phyloP scores from a whole-genome alignment of 2,797 vertebrate genomes.

The Chrosomus eos region DNA sequence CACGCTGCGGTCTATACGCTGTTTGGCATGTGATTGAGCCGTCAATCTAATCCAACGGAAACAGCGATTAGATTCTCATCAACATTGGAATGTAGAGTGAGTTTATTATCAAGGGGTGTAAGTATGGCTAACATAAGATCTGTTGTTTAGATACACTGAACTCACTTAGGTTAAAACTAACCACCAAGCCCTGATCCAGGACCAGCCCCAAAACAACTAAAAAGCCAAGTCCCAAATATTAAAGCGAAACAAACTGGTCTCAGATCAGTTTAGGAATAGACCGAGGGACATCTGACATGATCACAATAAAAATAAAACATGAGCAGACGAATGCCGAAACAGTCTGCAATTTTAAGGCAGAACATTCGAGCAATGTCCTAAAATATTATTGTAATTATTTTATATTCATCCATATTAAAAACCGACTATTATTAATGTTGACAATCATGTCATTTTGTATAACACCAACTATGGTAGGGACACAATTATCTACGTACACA shows the following conservation, averaged over 20 bases:
- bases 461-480: constrained; percentile 57
- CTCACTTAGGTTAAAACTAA: constrained; percentile 1
- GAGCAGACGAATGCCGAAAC: constrained; percentile 12
- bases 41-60: constrained; percentile 4
- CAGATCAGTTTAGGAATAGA: constrained; percentile 34
- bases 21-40: constrained; percentile 22
- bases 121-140: constrained; percentile 26
- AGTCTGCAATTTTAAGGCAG: constrained; percentile 17
- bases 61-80: background rate
- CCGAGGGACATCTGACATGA: background rate
- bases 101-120: background rate
- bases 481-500: constrained; percentile 26
- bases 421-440: constrained; percentile 48
- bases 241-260: constrained; percentile 26
- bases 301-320: constrained; percentile 22
- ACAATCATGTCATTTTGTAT: constrained; percentile 63
- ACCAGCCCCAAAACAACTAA: constrained; percentile 23
- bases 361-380: constrained; percentile 14
- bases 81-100: background rate
- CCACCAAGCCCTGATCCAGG: constrained; percentile 26
- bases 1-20: background rate
- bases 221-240: constrained; percentile 21
- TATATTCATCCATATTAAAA: constrained; percentile 26
- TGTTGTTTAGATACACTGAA: background rate
- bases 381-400: constrained; percentile 22